Conservation (phyloP, 2,797 vertebrate genomes). For the Danio albolineatus region DNA sequence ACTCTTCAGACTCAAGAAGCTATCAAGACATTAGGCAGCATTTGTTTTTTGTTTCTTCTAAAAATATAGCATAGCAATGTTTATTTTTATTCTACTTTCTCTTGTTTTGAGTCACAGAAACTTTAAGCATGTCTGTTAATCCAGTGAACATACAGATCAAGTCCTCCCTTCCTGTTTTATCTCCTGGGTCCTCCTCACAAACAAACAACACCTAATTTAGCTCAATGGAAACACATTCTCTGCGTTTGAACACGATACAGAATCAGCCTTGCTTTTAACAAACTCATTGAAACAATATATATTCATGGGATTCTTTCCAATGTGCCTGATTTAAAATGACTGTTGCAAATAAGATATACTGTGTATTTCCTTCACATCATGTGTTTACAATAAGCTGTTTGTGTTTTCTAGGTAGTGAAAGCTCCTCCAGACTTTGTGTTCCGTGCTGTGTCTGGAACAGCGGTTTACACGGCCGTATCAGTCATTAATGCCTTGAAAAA, state of each 20-base stretch:
- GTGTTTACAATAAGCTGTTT: neutral
- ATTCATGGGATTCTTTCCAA: neutral
- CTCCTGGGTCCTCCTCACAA: constrained; percentile 57
- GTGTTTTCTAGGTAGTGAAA: constrained; percentile 83
- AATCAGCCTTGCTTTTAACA: neutral
- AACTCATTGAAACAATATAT: neutral
- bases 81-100: neutral
- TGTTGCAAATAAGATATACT: neutral
- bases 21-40: neutral
- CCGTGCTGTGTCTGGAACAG: constrained; percentile 89
- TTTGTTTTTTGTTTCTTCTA: neutral
- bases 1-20: neutral
- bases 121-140: constrained; percentile 17
- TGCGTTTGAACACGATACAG: neutral
- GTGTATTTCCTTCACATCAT: neutral
- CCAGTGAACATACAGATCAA: constrained; percentile 29
- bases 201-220: constrained; percentile 51
- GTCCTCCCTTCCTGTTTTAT: constrained; percentile 61
- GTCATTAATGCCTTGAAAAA: constrained; percentile 88
- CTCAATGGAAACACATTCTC: constrained; percentile 1
- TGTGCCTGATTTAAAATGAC: neutral
- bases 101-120: constrained; percentile 20
- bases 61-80: too few species aligned
- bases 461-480: constrained; percentile 92
- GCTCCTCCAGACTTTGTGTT: constrained; percentile 88